Evolutionary conservation across 2,113 vertebrate genomes (phyloP).

Genomic region (Poecile atricapillus): DNA sequence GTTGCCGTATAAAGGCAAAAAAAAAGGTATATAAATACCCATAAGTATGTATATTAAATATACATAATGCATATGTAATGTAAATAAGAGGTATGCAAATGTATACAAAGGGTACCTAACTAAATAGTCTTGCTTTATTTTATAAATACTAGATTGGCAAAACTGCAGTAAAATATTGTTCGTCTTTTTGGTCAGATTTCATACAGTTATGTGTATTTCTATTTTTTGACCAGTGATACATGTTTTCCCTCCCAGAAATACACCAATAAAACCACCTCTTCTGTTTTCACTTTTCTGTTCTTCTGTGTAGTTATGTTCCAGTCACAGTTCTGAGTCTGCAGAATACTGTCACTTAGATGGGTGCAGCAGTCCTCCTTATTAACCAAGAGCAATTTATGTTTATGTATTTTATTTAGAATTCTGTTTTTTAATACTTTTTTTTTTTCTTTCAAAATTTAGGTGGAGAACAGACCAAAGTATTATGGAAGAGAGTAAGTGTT

Average conservation of each 20-base stretch:
- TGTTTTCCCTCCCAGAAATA: background rate
- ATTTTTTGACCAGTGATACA: background rate
- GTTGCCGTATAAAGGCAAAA: background rate
- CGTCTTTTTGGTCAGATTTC: background rate
- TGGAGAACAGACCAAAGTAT: conserved; percentile 96
- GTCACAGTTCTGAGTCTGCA: background rate
- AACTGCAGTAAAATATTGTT: background rate
- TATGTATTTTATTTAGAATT: background rate
- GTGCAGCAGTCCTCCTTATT: background rate
- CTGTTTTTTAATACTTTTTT: conserved; percentile 28
- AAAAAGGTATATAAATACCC: background rate
- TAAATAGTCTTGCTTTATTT: background rate
- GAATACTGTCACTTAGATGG: background rate
- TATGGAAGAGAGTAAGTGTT: conserved; percentile 98
- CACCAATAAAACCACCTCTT: background rate
- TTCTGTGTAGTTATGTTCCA: background rate
- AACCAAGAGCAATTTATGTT: background rate
- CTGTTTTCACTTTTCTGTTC: background rate
- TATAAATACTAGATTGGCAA: background rate
- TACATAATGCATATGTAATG: background rate
- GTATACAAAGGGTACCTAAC: background rate
- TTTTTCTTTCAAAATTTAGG: conserved; percentile 76
- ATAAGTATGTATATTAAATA: background rate
- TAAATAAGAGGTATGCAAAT: background rate
- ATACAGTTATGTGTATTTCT: background rate